Percentiles rank a stretch among this genome's conserved stretches.
phyloP scores from a whole-genome alignment of 64 coral and sea anemone species.

The Cladopsammia gracilis region DNA sequence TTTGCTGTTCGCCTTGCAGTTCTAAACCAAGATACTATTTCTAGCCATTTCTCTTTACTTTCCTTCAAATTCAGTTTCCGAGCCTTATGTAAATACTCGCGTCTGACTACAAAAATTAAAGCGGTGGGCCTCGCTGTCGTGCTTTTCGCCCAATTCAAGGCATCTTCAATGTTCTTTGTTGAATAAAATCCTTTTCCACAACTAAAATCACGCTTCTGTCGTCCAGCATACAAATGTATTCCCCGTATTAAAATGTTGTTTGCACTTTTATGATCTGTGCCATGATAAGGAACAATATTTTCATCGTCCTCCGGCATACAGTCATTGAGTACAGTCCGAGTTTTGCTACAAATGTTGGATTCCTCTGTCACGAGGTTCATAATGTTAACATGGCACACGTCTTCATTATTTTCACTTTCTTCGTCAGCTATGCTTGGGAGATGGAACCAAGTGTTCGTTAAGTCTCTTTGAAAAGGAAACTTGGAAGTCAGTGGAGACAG shows the following conservation, averaged over 20 bases:
- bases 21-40: too few species aligned
- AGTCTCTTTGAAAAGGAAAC: neutral
- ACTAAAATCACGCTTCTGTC: constrained; percentile 24
- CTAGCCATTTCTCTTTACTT: too few species aligned
- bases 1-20: too few species aligned
- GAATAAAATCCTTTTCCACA: constrained; percentile 42
- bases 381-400: neutral
- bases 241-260: constrained; percentile 1
- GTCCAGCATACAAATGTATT: neutral
- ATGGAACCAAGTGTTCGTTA: neutral
- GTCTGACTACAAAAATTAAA: neutral
- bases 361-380: neutral
- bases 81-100: neutral
- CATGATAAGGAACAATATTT: constrained; percentile 18
- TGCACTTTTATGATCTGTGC: constrained; percentile 23
- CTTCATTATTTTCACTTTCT: neutral
- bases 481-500: neutral
- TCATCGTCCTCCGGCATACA: neutral
- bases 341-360: neutral
- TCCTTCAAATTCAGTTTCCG: neutral
- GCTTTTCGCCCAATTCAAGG: constrained; percentile 16
- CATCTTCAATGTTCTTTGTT: constrained; percentile 11
- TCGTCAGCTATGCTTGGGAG: neutral
- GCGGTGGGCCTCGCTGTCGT: neutral
- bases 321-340: neutral